Evolutionary conservation across 2,888 invertebrate genomes (phyloP).

Genomic region (Temnothorax unifasciatus): DNA sequence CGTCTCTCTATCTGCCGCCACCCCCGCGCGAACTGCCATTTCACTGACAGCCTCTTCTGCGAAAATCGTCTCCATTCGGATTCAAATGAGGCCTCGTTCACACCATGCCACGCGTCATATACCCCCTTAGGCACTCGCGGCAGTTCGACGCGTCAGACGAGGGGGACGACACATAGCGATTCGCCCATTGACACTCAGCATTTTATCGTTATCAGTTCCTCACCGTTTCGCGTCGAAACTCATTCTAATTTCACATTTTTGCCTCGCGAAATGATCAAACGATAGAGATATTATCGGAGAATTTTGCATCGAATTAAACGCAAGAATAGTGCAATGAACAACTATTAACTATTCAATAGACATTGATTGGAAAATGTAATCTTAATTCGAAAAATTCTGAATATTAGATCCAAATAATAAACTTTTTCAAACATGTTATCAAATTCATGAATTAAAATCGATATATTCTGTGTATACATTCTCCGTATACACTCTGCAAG

Average conservation of each 20-base stretch:
- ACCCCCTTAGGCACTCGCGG: conserved; percentile 77
- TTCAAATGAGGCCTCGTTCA: conserved; percentile 85
- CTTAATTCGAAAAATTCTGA: neutral
- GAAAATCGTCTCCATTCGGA: conserved; percentile 85
- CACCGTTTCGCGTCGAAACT: conserved; percentile 29
- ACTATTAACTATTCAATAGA: too few relatives aligned
- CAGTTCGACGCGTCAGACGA: conserved; percentile 73
- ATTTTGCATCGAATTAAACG: neutral
- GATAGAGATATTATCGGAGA: neutral
- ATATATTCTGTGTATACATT: neutral
- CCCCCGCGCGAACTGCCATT: conserved; percentile 75
- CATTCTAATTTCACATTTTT: conserved; percentile 44
- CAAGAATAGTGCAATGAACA: neutral
- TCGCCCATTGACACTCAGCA: conserved; percentile 67
- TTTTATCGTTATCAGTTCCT: conserved; percentile 64
- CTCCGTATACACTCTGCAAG: neutral
- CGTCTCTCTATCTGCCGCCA: conserved; percentile 54
- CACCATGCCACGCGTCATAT: conserved; percentile 83
- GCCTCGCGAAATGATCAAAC: conserved; percentile 31
- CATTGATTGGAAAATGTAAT: neutral
- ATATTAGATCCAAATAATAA: neutral
- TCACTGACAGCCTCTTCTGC: conserved; percentile 82
- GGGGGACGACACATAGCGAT: conserved; percentile 62
- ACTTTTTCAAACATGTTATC: neutral
- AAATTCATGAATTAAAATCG: neutral